Conservation (phyloP, 2,797 vertebrate species). For the Sebastes minor region DNA sequence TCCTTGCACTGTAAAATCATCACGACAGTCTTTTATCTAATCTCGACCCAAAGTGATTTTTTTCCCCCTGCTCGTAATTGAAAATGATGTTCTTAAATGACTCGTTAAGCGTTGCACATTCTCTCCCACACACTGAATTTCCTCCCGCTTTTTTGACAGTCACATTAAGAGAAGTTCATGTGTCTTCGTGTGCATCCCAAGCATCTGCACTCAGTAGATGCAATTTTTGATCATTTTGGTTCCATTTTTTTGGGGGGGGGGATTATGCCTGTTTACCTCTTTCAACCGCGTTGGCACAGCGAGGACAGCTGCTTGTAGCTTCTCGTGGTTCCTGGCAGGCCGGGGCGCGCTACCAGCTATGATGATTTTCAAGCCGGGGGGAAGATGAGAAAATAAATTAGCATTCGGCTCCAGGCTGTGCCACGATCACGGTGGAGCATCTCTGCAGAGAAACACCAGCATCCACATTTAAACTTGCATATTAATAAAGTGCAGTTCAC, state of each 20-base stretch:
- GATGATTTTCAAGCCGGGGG: conserved; percentile 45
- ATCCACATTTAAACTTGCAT: conserved; percentile 61
- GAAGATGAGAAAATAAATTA: conserved; percentile 68
- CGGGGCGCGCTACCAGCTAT: conserved; percentile 24
- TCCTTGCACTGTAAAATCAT: conserved; percentile 41
- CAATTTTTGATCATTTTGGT: conserved; percentile 21
- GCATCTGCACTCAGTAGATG: conserved; percentile 21
- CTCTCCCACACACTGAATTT: conserved; percentile 32
- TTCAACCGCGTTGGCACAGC: conserved; percentile 7
- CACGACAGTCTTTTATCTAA: conserved; percentile 47
- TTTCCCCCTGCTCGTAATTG: conserved; percentile 30
- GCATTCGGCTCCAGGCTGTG: conserved; percentile 65
- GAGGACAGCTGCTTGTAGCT: conserved; percentile 19
- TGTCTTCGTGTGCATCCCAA: conserved; percentile 16
- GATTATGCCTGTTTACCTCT: conserved; percentile 7
- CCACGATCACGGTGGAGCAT: conserved; percentile 51
- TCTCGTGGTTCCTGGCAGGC: conserved; percentile 28
- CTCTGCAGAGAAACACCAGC: conserved; percentile 55
- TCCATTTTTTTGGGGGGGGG: neutral
- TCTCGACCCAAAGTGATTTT: conserved; percentile 30
- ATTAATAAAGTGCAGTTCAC: conserved; percentile 67
- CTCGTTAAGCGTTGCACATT: conserved; percentile 30
- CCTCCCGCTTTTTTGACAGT: conserved; percentile 16
- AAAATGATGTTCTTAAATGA: conserved; percentile 55
- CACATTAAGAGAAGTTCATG: conserved; percentile 42